Conservation (phyloP, 2,113 vertebrate genomes). For the Fukomys damarensis region DNA sequence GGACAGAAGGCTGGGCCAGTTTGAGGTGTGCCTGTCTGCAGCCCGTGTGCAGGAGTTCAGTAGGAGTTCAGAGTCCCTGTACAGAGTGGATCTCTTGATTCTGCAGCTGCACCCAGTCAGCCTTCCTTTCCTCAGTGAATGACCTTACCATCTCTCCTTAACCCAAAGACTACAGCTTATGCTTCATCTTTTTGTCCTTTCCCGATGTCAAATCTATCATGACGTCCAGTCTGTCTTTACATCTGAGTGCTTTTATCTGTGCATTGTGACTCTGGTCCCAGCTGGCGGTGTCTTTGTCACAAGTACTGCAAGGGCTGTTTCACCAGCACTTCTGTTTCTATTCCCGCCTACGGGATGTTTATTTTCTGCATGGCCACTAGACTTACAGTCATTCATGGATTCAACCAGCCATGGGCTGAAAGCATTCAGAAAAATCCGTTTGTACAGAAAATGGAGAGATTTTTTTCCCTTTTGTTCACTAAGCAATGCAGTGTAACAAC, state of each 20-base stretch:
- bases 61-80: not conserved
- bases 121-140: not conserved
- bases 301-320: not conserved
- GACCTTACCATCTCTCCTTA: not conserved
- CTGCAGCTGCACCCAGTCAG: not conserved
- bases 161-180: not conserved
- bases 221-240: not conserved
- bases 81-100: not conserved
- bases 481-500: not conserved
- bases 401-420: not conserved
- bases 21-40: not conserved
- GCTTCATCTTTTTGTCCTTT: not conserved
- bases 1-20: not conserved
- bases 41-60: not conserved
- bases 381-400: not conserved
- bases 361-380: not conserved
- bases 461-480: not conserved
- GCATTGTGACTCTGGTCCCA: too few species aligned
- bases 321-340: not conserved
- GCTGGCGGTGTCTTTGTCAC: not conserved
- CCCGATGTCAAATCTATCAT: not conserved
- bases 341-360: not conserved
- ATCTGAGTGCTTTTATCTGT: not conserved
- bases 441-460: not conserved
- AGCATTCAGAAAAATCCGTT: not conserved